A percentile compares a stretch with the other conserved stretches of the same genome.
Conservation (phyloP, 1,140 invertebrate genomes). For the Trichomalopsis sarcophagae region DNA sequence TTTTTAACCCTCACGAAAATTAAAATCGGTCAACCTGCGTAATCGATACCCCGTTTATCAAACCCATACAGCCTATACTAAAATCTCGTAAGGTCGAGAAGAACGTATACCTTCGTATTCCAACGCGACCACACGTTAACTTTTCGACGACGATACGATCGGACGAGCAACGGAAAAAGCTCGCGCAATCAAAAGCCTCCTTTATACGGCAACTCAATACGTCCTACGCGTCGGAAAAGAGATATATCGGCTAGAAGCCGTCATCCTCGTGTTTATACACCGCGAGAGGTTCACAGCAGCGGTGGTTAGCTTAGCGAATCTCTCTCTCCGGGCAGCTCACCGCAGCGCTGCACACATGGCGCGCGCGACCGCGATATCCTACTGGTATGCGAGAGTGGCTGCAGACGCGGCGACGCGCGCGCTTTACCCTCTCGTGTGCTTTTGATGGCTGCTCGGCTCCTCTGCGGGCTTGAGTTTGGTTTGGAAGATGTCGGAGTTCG, state of each 20-base stretch:
- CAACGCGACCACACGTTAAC: too few species aligned
- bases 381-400: not conserved
- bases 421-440: constrained; percentile 6
- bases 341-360: not conserved
- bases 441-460: not conserved
- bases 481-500: not conserved
- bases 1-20: too few species aligned
- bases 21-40: too few species aligned
- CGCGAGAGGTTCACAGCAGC: too few species aligned
- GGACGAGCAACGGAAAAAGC: not conserved
- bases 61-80: too few species aligned
- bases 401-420: not conserved
- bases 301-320: constrained; percentile 8
- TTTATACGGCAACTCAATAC: not conserved
- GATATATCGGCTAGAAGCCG: too few species aligned
- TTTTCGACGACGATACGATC: too few species aligned
- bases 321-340: not conserved
- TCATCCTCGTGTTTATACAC: not conserved
- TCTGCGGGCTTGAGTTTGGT: not conserved
- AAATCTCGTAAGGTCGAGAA: too few species aligned
- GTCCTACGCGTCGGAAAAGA: not conserved
- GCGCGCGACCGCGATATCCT: not conserved
- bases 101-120: too few species aligned
- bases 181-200: not conserved
- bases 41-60: too few species aligned